These are phyloP conservation scores for Yponomeuta plumbellus DNA, from an alignment of 2,888 invertebrate species.

Conservation along the genomic window DNA sequence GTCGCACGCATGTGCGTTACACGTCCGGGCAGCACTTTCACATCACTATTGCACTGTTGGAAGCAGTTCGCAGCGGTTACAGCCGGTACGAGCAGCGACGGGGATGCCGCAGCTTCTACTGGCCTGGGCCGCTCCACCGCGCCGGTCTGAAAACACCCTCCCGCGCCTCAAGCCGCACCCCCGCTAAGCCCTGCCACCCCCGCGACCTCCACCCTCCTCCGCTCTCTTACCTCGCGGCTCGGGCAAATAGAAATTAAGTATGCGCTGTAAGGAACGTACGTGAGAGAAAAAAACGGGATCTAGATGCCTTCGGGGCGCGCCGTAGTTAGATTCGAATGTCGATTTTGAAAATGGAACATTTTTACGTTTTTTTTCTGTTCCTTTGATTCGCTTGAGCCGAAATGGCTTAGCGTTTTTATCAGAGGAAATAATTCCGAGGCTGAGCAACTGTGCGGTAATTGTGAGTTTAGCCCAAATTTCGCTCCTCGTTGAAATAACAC, in stretches of 20 bases:
- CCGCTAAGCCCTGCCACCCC: conserved; percentile 43
- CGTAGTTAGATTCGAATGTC: conserved; percentile 30
- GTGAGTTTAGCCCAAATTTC: background rate
- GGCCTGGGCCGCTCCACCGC: conserved; percentile 71
- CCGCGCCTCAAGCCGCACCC: conserved; percentile 9
- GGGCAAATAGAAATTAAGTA: conserved; percentile 75
- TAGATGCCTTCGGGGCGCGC: conserved; percentile 43
- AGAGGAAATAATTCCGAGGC: background rate
- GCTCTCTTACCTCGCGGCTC: conserved; percentile 56
- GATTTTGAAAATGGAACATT: conserved; percentile 25
- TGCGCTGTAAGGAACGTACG: conserved; percentile 65
- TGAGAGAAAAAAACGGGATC: conserved; percentile 56
- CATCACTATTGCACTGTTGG: conserved; percentile 58
- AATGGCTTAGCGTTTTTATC: background rate
- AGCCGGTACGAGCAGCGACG: conserved; percentile 40
- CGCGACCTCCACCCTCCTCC: conserved; percentile 29
- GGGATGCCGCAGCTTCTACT: conserved; percentile 64
- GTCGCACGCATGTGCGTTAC: conserved; percentile 48
- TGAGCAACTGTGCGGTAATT: background rate
- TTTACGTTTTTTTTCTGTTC: conserved; percentile 22
- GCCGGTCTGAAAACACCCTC: conserved; percentile 43
- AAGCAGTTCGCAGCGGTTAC: conserved; percentile 29
- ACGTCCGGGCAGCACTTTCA: conserved; percentile 36
- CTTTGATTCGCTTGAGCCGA: conserved; percentile 5
- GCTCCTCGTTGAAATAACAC: background rate